A percentile compares a stretch with the other conserved stretches of the same genome.
These are phyloP conservation scores for Dunckerocampus dactyliophorus DNA, from an alignment of 2,113 vertebrate species.

Conservation along the genomic window DNA sequence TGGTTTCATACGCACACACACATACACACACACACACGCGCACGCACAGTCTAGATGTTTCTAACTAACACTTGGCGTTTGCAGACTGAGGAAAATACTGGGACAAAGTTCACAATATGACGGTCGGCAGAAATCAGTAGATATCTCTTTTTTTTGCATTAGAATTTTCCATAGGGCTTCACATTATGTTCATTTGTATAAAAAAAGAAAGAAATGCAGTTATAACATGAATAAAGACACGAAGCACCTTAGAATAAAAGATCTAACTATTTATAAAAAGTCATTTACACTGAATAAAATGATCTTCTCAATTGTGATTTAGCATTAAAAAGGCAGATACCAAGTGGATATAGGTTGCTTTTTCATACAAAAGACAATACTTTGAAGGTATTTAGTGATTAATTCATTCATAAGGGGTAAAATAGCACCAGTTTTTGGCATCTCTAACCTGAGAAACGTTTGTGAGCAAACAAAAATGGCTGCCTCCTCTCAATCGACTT, in stretches of 20 bases:
- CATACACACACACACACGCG: too few species aligned
- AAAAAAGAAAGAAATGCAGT: conserved; percentile 59
- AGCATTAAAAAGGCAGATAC: conserved; percentile 62
- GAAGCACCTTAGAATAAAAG: conserved; percentile 70
- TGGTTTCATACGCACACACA: conserved; percentile 9
- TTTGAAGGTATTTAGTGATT: conserved; percentile 67
- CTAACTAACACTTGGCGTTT: conserved; percentile 48
- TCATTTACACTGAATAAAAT: conserved; percentile 53
- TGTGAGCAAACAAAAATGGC: conserved; percentile 65
- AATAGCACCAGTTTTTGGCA: conserved; percentile 78
- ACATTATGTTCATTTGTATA: conserved; percentile 77
- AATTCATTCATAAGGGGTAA: conserved; percentile 44
- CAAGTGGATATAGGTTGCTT: conserved; percentile 65
- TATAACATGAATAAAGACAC: conserved; percentile 47
- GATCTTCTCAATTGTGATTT: conserved; percentile 53
- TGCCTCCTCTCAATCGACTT: conserved; percentile 63
- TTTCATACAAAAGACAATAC: conserved; percentile 66
- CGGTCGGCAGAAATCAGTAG: conserved; percentile 75
- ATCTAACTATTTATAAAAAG: conserved; percentile 63
- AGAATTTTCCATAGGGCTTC: conserved; percentile 70
- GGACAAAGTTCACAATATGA: conserved; percentile 35
- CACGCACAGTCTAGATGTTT: conserved; percentile 17
- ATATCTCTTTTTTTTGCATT: conserved; percentile 60
- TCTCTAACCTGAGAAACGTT: conserved; percentile 78
- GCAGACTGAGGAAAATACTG: conserved; percentile 22